Evolutionary conservation across 2,797 vertebrate genomes (phyloP), one percentile per base, ranked within the genome.

Genomic region (Pristis pectinata): DNA sequence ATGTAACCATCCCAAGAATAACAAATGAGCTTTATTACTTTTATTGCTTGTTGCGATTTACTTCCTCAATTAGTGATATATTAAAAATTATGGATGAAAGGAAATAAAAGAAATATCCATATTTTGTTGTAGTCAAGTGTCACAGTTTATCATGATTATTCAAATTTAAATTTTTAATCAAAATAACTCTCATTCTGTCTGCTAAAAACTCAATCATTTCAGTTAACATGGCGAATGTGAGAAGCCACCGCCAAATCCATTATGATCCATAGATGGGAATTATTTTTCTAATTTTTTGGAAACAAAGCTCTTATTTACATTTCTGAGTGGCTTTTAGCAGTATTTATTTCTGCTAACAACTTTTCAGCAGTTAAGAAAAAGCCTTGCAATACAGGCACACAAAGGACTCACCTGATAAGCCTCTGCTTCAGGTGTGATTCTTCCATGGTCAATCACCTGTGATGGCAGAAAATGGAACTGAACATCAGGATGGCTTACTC

Each of bases 401-500:
- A 19, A 94, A 19, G 24, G 22, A 94, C 97, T 95, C 59, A 99
- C 99, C 98, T 99, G 99, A 96, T 98, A 99, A 9, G 98, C 99
- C 95, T 99, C 99, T 61, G 97, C 95, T 89, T 97, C 97, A 6
- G 98, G 97, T 74, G 97, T 95, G 59, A 97, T 96, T 0, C 99
- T 97, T 0, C 99, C 99, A 0, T 99, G 99, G 95, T 99, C 98
- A 92, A 99, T 98, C 95, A 99, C 98, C 96, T 99, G 98, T 0
- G 98, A 99, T 0, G 99, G 99, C 94, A 99, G 97, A 95, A 99
- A 99, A 95, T 99, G 99, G 96, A 99, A 99, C 97, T 99, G 98
- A 95, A 99, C 98, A 95, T 99, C 98, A 0, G 99, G 99, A 95
- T 99, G 98, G 85, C 97, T 72, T 95, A 99, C 96, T 0, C 96